These are phyloP conservation scores for Platycnemis pennipes DNA, from an alignment of 2,888 invertebrate genomes.

Conservation along the genomic window DNA sequence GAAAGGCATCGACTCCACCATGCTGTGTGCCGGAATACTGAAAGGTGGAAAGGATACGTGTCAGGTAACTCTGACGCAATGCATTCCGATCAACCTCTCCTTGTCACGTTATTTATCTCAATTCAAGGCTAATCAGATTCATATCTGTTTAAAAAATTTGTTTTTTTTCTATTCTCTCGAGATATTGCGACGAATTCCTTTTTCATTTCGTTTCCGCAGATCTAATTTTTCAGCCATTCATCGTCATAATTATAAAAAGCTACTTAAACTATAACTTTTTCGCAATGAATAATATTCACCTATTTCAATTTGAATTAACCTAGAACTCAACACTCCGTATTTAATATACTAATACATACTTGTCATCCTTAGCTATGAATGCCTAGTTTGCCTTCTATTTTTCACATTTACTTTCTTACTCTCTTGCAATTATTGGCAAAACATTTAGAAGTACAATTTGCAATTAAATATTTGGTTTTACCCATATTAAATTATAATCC, in stretches of 20 bases:
- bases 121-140: background rate
- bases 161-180: background rate
- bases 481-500: too few species aligned
- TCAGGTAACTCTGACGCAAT: conserved; percentile 73
- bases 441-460: too few species aligned
- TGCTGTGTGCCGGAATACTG: conserved; percentile 79
- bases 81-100: background rate
- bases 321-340: too few species aligned
- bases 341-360: too few species aligned
- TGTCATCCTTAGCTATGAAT: too few species aligned
- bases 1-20: conserved; percentile 75
- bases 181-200: background rate
- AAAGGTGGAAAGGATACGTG: conserved; percentile 80
- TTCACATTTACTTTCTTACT: too few species aligned
- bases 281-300: too few species aligned
- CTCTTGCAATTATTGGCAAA: too few species aligned
- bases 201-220: background rate
- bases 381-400: too few species aligned
- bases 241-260: background rate
- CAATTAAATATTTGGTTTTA: too few species aligned
- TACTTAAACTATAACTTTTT: background rate
- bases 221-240: background rate
- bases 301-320: too few species aligned
- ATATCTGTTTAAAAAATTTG: background rate
- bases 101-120: too few species aligned